These are phyloP conservation scores for Tetragnatha versicolor DNA, from an alignment of 1,140 invertebrate genomes.

Conservation along the genomic window DNA sequence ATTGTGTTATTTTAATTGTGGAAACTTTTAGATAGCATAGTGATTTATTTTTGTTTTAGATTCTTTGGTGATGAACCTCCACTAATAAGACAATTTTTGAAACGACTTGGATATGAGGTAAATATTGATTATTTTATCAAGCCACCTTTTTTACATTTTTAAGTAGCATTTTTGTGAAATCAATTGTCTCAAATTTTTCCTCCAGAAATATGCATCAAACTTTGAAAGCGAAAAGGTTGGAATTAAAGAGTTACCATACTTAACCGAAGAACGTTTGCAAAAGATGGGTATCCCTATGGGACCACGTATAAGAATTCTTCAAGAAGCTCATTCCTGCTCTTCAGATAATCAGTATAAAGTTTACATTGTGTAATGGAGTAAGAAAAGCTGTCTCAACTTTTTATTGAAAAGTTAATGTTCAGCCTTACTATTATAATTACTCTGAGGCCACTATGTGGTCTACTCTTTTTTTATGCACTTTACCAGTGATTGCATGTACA, in stretches of 20 bases:
- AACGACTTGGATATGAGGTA: conserved; percentile 93
- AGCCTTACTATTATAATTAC: too few species aligned
- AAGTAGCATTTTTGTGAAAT: background rate
- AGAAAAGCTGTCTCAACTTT: conserved; percentile 45
- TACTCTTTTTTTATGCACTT: too few species aligned
- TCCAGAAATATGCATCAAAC: conserved; percentile 84
- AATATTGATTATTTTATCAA: conserved; percentile 44
- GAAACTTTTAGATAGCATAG: background rate
- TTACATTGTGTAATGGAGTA: conserved; percentile 64
- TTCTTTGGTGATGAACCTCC: conserved; percentile 95
- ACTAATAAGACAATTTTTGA: conserved; percentile 84
- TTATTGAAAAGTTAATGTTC: conserved; percentile 47
- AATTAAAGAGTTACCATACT: conserved; percentile 88
- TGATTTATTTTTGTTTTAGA: conserved; percentile 67
- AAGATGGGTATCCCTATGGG: conserved; percentile 90
- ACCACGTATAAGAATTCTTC: conserved; percentile 84
- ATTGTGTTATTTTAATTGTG: background rate
- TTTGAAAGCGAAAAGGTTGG: conserved; percentile 90
- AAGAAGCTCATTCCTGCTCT: conserved; percentile 77
- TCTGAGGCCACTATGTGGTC: too few species aligned
- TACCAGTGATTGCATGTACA: too few species aligned
- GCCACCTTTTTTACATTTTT: too few species aligned
- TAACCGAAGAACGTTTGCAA: conserved; percentile 86
- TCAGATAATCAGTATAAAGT: conserved; percentile 66
- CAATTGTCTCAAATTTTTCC: conserved; percentile 59